Evolutionary conservation across 2,113 vertebrate species (phyloP), one percentile per base, ranked within the genome.

Genomic region (Spilogale gracilis): DNA sequence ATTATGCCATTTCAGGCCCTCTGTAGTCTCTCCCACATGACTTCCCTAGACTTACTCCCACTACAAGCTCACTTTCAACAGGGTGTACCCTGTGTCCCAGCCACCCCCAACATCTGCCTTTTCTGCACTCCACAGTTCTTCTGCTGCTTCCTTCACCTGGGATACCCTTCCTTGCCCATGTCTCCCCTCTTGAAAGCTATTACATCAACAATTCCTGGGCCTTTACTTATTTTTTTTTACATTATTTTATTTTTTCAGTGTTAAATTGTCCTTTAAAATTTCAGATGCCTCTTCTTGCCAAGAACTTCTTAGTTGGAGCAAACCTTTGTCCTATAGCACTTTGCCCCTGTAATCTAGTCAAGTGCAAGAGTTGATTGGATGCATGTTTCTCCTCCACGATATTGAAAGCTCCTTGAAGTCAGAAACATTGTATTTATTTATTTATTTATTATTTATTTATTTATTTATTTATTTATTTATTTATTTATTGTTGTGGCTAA

Each of bases 341-440:
- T 54, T 38, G 25, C 50, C 32, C 45, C 71, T 50, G 9, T 17
- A 5, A 11, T 27, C 61, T 0, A 58, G 16, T 52, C 2, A 20
- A 56, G 71, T 25, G 69, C 82, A 76, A 2, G n/a, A 23, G 54
- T 54, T 54, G 13, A 58, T 12, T 73, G 32, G 18, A 43, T 63
- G 11, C 5, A 23, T 0, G 1, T 78, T 95, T 54, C 3, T 88
- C 60, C 78, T 82, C 30, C 58, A 25, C 6, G 6, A 71, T 60
- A 60, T 60, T n/a, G 18, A 67, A 87, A 79, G 48, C n/a, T 48
- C 50, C 27, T 95, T 58, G 85, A 83, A 82, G 32, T 58, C 52
- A 94, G 79, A 32, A 43, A 58, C 32, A 32, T 2, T 69, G 74
- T 67, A 30, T 67, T 38, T 38, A 38, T 38, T 38, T 38, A 38